Base-by-base conservation (phyloP, 2,113 vertebrate genomes). In the Pseudorhombus dupliciocellatus region DNA sequence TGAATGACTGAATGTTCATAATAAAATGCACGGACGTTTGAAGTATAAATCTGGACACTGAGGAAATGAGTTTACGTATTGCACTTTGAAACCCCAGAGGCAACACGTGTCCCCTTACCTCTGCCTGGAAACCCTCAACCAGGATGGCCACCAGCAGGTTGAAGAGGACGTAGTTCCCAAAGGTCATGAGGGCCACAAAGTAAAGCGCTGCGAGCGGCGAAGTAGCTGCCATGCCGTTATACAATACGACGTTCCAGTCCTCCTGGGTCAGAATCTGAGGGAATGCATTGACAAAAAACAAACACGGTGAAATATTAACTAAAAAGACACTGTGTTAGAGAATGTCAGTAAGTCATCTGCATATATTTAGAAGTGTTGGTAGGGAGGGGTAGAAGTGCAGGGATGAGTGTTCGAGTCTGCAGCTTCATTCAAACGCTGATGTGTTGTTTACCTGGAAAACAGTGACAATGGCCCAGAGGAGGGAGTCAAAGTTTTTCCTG, bases 121-220 rank as follows among this genome's bases (percentile, higher is more conserved):
- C 97, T 0, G 97, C 97, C 92, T 99, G 97, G 81, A 98, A 99
- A 20, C 97, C 97, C 81, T 98, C 97, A 42, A 98, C 97, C 21
- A 99, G 89, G 88, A 98, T 98, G 81, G 97, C 97, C 70, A 99
- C 97, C 83, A 99, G 91, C 65, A 99, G 92, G 87, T 99, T 99
- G 85, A 99, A 98, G 75, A 99, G 96, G 40, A 99, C 97, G 0
- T 99, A 99, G 86, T 98, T 99, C 48, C 97, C 97, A 31, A 99
- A 98, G 0, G 97, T 97, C 97, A 98, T 99, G 46, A 98, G 95
- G 51, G 97, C 96, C 12, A 99, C 97, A 6, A 99, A 99, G 84
- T 99, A 99, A 54, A 99, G 95, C 14, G 97, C 96, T 25, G 96
- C 97, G 84, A 96, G 93, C 0, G 97, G 97, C 0, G 97, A 98